Percentiles rank a stretch among this genome's conserved stretches.
phyloP scores from a whole-genome alignment of 1,140 invertebrate genomes.

The Aphaenogaster rudis region DNA sequence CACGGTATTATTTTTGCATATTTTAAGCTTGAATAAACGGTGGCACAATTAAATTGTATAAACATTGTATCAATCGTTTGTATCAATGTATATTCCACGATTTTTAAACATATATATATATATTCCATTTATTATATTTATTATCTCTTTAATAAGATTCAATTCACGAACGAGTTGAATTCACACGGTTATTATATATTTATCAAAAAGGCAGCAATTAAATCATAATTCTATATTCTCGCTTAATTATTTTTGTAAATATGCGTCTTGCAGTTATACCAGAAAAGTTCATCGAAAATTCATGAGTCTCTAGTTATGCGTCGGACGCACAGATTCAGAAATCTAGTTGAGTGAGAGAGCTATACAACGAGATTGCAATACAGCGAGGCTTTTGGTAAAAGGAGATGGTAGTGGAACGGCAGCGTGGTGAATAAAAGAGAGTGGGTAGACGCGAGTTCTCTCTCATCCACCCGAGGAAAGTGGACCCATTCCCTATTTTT shows the following conservation, averaged over 20 bases:
- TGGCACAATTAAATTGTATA: background rate
- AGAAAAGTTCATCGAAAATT: conserved; percentile 32
- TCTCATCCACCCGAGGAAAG: conserved; percentile 67
- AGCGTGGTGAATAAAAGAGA: conserved; percentile 50
- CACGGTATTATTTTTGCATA: background rate
- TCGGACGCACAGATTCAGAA: conserved; percentile 43
- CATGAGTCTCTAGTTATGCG: conserved; percentile 22
- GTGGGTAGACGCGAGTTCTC: conserved; percentile 49
- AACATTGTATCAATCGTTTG: background rate
- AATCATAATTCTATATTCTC: background rate
- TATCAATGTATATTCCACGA: background rate
- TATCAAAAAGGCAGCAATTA: background rate
- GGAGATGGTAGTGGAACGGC: conserved; percentile 47
- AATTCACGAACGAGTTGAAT: background rate
- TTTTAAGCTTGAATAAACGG: background rate
- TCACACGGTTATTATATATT: background rate
- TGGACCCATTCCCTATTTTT: conserved; percentile 73
- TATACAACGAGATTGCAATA: conserved; percentile 57
- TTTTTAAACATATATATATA: background rate
- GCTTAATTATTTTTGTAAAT: conserved; percentile 23
- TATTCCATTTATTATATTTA: background rate
- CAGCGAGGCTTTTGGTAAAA: conserved; percentile 59
- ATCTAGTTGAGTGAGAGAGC: conserved; percentile 52
- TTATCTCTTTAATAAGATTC: background rate
- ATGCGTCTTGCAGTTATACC: background rate